Conservation (phyloP, 2,797 vertebrate genomes). For the Cetoscarus ocellatus region DNA sequence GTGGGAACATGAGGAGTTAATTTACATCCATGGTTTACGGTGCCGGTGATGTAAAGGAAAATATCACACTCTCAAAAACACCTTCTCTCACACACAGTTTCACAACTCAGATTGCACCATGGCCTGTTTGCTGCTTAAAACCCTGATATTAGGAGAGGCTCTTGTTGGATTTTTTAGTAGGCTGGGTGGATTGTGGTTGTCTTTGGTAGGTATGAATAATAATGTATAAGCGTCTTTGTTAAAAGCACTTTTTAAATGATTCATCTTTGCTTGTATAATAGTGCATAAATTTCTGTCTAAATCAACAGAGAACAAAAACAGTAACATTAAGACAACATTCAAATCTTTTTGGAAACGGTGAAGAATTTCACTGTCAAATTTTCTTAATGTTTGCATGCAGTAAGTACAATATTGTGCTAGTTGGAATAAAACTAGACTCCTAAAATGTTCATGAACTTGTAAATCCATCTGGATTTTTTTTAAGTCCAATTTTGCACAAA, state of each 20-base stretch:
- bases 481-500: no score
- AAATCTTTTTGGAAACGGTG: no score
- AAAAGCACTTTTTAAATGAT: background rate
- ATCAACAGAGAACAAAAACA: no score
- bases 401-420: no score
- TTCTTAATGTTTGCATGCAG: no score
- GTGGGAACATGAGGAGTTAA: slow-evolving; percentile 35
- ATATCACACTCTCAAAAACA: slow-evolving; percentile 39
- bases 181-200: slow-evolving; percentile 24
- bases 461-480: no score
- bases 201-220: slow-evolving; percentile 3
- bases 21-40: slow-evolving; percentile 49
- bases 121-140: slow-evolving; percentile 3
- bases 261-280: no score
- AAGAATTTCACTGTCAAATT: no score
- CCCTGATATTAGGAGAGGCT: slow-evolving; percentile 4
- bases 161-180: slow-evolving; percentile 14
- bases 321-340: no score
- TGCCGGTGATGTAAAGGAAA: slow-evolving; percentile 48
- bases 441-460: no score
- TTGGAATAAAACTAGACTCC: no score
- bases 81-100: slow-evolving; percentile 11
- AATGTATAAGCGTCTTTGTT: background rate
- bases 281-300: no score
- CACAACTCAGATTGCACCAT: background rate